Evolutionary conservation across 2,113 vertebrate genomes (phyloP), one percentile per base, ranked within the genome.

Genomic region (Ophthalmolycus amberensis): DNA sequence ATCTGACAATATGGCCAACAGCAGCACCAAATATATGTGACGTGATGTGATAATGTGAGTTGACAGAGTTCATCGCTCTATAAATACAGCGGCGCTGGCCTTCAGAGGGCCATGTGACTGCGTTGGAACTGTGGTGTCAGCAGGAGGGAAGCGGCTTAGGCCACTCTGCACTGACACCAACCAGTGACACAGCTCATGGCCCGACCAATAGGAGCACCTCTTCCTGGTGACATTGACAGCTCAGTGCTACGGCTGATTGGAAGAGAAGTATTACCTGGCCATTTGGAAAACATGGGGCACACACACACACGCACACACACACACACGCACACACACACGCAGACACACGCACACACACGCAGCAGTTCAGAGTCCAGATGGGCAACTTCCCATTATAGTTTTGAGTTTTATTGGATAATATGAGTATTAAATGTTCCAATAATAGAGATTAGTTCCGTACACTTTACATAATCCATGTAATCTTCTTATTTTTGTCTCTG

Each of bases 111-210:
- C 80, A 80, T 77, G 85, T 90, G 82, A 90, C 71, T 27, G 0
- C 16, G 48, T 11, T 71, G 75, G 88, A 92, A 85, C n/a, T 12
- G n/a, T 71, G 25, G 77, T 63, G 87, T 92, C 91, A 92, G 91
- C 89, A 89, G 79, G 76, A 88, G 79, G 66, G 87, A 92, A 90
- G 85, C 87, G 27, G 88, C 87, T 92, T 92, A 92, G 52, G 74
- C 63, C 48, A 1, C 71, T 16, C 40, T 56, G 79, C 27, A 14
- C 63, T 73, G 60, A 84, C 71, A 85, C 65, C 48, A 4, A 50
- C 79, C 38, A 25, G 25, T 44, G 68, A 84, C 68, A 72, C 75
- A 79, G 72, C 79, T 84, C 77, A 71, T 65, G 25, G 52, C 70
- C 32, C 1, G 37, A 7, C 88, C 88, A 91, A 87, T 84, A 3